These are phyloP conservation scores for Hormaphis cornu DNA, from an alignment of 1,140 invertebrate genomes.

Conservation along the genomic window DNA sequence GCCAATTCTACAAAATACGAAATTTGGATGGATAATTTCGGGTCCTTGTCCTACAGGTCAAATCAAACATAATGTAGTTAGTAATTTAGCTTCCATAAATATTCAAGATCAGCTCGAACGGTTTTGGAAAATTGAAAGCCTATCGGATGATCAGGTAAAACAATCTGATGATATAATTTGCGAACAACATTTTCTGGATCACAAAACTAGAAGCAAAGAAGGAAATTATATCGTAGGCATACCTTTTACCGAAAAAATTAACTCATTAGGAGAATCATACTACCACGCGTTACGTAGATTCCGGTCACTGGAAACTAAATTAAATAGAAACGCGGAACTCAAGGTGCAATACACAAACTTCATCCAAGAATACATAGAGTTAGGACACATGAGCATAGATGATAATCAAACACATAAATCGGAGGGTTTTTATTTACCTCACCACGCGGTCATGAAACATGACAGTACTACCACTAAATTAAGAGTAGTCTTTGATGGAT, in stretches of 20 bases:
- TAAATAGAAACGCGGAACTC: neutral
- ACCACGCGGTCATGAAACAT: constrained; percentile 23
- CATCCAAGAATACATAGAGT: constrained; percentile 39
- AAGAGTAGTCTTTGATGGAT: constrained; percentile 42
- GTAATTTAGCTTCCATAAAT: neutral
- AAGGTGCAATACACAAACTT: constrained; percentile 35
- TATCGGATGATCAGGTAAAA: neutral
- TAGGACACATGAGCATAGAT: constrained; percentile 39
- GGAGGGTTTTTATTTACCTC: constrained; percentile 24
- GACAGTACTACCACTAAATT: too few relatives aligned
- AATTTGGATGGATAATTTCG: neutral
- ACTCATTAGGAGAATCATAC: neutral
- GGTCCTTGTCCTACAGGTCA: neutral
- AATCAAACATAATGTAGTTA: neutral
- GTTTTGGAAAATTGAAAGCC: neutral
- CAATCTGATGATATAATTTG: neutral
- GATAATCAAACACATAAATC: neutral
- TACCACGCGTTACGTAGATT: neutral
- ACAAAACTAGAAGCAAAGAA: neutral
- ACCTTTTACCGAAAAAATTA: neutral
- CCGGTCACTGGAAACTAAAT: neutral
- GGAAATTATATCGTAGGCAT: neutral
- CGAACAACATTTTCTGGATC: neutral
- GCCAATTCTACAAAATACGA: neutral
- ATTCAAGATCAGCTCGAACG: neutral